Conservation (phyloP, 2,113 vertebrate species). For the Eurypyga helias region DNA sequence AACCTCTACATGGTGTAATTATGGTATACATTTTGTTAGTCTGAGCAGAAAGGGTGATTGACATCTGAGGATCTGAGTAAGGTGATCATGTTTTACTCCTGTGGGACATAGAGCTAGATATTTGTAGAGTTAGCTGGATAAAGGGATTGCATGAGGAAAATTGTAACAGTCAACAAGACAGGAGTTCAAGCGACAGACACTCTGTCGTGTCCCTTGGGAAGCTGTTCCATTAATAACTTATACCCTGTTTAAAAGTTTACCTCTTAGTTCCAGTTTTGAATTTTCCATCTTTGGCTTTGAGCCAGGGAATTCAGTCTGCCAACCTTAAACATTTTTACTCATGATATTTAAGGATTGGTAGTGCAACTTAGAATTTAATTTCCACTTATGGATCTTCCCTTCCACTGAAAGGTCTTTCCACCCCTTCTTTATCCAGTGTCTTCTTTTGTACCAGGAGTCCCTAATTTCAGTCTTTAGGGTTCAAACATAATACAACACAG, state of each 20-base stretch:
- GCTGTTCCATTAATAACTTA: neutral
- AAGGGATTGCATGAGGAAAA: neutral
- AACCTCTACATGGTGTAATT: neutral
- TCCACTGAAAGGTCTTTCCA: neutral
- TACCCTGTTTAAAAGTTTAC: neutral
- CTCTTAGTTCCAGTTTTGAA: neutral
- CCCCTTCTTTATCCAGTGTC: neutral
- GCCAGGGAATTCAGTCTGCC: neutral
- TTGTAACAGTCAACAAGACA: neutral
- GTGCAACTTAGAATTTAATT: neutral
- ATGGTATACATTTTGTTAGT: neutral
- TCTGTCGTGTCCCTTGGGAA: neutral
- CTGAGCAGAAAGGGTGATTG: neutral
- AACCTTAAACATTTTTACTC: neutral
- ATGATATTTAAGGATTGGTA: neutral
- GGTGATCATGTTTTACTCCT: neutral
- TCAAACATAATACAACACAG: neutral
- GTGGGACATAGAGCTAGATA: neutral
- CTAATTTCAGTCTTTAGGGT: neutral
- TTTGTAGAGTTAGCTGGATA: neutral
- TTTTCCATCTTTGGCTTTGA: neutral
- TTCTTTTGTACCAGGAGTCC: neutral
- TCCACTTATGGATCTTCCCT: neutral
- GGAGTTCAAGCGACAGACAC: neutral
- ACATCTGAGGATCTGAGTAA: neutral